A percentile compares a stretch with the other conserved stretches of the same genome.
Conservation (phyloP, 1,140 invertebrate species). For the Psix sp. region DNA sequence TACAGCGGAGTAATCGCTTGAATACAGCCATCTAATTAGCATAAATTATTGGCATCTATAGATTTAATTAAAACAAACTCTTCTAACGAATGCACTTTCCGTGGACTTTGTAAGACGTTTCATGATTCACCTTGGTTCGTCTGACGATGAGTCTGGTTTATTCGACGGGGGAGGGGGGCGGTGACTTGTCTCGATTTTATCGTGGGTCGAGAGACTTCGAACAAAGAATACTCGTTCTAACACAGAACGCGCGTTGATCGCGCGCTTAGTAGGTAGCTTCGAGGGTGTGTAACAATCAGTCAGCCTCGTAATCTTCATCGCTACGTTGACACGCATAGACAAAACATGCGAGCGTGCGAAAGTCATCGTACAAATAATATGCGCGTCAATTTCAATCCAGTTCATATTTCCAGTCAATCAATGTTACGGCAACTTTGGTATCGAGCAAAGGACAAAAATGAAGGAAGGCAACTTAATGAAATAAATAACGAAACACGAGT, state of each 20-base stretch:
- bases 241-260: slow-evolving; percentile 13
- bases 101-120: slow-evolving; percentile 10
- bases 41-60: too few species aligned
- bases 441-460: too few species aligned
- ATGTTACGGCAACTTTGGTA: too few species aligned
- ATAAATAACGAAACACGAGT: too few species aligned
- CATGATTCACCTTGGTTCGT: slow-evolving; percentile 11
- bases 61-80: slow-evolving; percentile 28
- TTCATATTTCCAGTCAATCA: too few species aligned
- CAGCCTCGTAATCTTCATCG: slow-evolving; percentile 22
- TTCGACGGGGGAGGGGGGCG: background rate
- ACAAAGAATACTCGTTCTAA: slow-evolving; percentile 37
- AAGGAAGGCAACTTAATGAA: too few species aligned
- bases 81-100: slow-evolving; percentile 17
- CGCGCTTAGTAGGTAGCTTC: slow-evolving; percentile 1
- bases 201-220: slow-evolving; percentile 20
- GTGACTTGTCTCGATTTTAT: slow-evolving; percentile 34
- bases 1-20: too few species aligned
- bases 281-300: slow-evolving; percentile 24
- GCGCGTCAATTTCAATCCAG: slow-evolving; percentile 11
- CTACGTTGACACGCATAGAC: slow-evolving; percentile 1
- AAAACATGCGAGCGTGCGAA: slow-evolving; percentile 16
- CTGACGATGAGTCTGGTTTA: slow-evolving; percentile 15
- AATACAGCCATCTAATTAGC: too few species aligned
- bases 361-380: slow-evolving; percentile 9